These are phyloP conservation scores for Stenolophus ochropezus DNA, from an alignment of 2,888 invertebrate species.

Conservation along the genomic window DNA sequence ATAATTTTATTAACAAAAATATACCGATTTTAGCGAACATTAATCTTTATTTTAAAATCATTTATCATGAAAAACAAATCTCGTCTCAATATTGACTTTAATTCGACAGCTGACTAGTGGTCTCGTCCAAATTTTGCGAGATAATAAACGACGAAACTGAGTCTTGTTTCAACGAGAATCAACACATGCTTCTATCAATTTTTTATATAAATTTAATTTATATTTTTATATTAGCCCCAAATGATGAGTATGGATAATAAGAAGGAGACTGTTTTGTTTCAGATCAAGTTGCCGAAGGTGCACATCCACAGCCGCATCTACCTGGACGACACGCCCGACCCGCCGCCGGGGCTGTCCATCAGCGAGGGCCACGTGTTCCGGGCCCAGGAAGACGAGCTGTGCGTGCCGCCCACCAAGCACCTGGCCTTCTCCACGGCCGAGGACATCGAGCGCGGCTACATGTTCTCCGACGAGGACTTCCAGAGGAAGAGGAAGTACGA, in stretches of 20 bases:
- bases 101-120: too few relatives aligned
- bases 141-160: too few relatives aligned
- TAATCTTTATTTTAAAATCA: too few relatives aligned
- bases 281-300: slow-evolving; percentile 70
- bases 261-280: slow-evolving; percentile 61
- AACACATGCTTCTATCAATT: too few relatives aligned
- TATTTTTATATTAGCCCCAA: neutral
- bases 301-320: slow-evolving; percentile 71
- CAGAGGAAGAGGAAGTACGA: slow-evolving; percentile 78
- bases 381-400: slow-evolving; percentile 71
- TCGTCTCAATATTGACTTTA: too few relatives aligned
- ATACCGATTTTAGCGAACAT: too few relatives aligned
- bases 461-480: slow-evolving; percentile 77
- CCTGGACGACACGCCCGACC: slow-evolving; percentile 71
- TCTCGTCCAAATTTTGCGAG: too few relatives aligned
- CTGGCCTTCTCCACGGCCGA: slow-evolving; percentile 67
- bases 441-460: slow-evolving; percentile 75
- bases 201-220: too few relatives aligned
- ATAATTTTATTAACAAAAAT: neutral
- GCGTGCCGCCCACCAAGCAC: slow-evolving; percentile 72
- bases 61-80: too few relatives aligned
- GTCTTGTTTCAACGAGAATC: too few relatives aligned
- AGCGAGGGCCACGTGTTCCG: slow-evolving; percentile 71
- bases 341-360: slow-evolving; percentile 72
- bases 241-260: too few relatives aligned